Percentiles rank a stretch among this genome's conserved stretches.
Conservation (phyloP, 2,888 invertebrate genomes). For the Morpho achilles region DNA sequence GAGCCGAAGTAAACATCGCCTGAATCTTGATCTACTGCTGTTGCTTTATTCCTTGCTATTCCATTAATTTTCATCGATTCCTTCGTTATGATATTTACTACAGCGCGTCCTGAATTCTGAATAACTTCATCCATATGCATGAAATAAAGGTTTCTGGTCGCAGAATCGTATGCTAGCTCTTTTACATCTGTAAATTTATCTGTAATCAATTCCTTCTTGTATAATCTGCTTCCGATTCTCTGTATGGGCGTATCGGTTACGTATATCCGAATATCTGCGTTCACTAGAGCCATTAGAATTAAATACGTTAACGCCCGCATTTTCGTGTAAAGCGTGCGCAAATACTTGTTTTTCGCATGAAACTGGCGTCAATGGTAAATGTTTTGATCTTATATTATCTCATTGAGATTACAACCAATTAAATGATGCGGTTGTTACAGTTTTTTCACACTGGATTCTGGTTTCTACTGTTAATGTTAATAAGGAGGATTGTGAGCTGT, state of each 20-base stretch:
- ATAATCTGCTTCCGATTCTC: slow-evolving; percentile 53
- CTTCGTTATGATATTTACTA: slow-evolving; percentile 57
- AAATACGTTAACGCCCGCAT: slow-evolving; percentile 34
- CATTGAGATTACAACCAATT: slow-evolving; percentile 36
- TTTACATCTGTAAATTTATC: slow-evolving; percentile 49
- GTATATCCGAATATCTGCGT: slow-evolving; percentile 46
- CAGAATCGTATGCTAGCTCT: slow-evolving; percentile 62
- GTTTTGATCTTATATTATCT: slow-evolving; percentile 49
- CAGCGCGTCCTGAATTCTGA: slow-evolving; percentile 61
- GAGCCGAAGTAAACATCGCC: slow-evolving; percentile 68
- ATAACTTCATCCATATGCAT: slow-evolving; percentile 66
- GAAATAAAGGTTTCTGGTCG: slow-evolving; percentile 60
- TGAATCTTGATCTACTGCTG: slow-evolving; percentile 54
- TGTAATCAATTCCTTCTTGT: slow-evolving; percentile 57
- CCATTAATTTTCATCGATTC: slow-evolving; percentile 50
- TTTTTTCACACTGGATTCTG: slow-evolving; percentile 29
- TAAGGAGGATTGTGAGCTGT: slow-evolving; percentile 4
- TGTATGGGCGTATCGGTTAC: slow-evolving; percentile 53
- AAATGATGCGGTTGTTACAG: slow-evolving; percentile 32
- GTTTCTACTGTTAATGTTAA: slow-evolving; percentile 27
- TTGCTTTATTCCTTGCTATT: slow-evolving; percentile 59
- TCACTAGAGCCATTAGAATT: slow-evolving; percentile 34
- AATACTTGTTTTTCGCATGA: slow-evolving; percentile 33
- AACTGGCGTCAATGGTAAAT: slow-evolving; percentile 42
- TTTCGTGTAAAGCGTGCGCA: slow-evolving; percentile 33